Conservation (phyloP, 2,113 vertebrate genomes). For the Tragelaphus strepsiceros region DNA sequence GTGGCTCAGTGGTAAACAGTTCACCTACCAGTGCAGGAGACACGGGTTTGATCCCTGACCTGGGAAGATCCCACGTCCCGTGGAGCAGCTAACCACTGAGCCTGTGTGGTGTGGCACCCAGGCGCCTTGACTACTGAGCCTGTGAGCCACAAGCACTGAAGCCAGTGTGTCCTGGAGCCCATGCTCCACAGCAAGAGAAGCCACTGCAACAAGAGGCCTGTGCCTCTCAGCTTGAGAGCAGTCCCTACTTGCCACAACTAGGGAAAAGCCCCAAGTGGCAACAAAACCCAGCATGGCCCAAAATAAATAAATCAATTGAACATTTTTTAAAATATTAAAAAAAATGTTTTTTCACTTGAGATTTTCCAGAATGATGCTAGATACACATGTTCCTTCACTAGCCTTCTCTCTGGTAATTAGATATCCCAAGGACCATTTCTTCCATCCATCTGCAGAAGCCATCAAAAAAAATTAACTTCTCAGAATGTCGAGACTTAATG, state of each 20-base stretch:
- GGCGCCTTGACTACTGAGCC: accelerated
- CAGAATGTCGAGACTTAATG: not conserved
- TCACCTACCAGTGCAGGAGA: not conserved
- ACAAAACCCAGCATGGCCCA: not conserved
- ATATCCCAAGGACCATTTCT: not conserved
- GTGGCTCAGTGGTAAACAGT: not conserved
- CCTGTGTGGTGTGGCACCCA: not conserved
- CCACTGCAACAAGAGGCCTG: not conserved
- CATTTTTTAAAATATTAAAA: accelerated
- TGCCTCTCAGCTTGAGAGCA: not conserved
- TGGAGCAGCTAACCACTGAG: not conserved
- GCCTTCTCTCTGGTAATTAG: not conserved
- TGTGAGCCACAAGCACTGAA: not conserved
- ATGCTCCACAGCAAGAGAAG: not conserved
- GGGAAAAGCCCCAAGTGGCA: not conserved
- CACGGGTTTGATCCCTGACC: not conserved
- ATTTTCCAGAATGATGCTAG: not conserved
- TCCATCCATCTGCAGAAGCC: not conserved
- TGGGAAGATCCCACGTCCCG: accelerated
- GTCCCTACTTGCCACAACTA: not conserved
- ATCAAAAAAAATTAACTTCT: not conserved
- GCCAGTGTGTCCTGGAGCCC: not conserved
- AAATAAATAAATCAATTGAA: not conserved
- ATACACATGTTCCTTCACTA: not conserved
- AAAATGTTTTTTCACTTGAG: not conserved